Conservation (phyloP, 2,113 vertebrate genomes). For the Daubentonia madagascariensis region DNA sequence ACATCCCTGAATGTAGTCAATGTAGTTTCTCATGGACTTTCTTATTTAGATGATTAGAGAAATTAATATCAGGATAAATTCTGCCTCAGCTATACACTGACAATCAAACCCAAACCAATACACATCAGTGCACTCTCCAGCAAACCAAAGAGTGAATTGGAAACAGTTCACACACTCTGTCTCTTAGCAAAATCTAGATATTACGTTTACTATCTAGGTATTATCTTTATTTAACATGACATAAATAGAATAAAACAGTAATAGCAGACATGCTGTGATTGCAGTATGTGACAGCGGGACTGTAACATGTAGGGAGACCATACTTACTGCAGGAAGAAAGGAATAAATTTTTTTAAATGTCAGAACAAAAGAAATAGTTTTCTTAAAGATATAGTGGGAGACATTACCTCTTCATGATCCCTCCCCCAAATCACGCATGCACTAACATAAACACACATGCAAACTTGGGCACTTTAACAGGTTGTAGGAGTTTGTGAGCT, state of each 20-base stretch:
- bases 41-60: not conserved
- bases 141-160: not conserved
- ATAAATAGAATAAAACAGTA: not conserved
- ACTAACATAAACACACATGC: not conserved
- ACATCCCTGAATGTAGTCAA: not conserved
- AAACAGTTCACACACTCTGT: not conserved
- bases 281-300: not conserved
- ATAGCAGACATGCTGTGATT: not conserved
- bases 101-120: not conserved
- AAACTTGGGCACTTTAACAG: not conserved
- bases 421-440: rapidly evolving
- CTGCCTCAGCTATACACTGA: not conserved
- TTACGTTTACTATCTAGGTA: not conserved
- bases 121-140: not conserved
- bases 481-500: not conserved
- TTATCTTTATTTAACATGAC: not conserved
- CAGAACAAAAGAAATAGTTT: not conserved
- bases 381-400: not conserved
- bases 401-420: not conserved
- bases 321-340: not conserved
- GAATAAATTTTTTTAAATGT: not conserved
- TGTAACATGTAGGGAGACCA: not conserved
- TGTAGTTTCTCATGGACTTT: not conserved
- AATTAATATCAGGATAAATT: not conserved
- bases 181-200: not conserved